Evolutionary conservation across 2,797 vertebrate species (phyloP), one percentile per base, ranked within the genome.

Genomic region (Cuculus canorus): DNA sequence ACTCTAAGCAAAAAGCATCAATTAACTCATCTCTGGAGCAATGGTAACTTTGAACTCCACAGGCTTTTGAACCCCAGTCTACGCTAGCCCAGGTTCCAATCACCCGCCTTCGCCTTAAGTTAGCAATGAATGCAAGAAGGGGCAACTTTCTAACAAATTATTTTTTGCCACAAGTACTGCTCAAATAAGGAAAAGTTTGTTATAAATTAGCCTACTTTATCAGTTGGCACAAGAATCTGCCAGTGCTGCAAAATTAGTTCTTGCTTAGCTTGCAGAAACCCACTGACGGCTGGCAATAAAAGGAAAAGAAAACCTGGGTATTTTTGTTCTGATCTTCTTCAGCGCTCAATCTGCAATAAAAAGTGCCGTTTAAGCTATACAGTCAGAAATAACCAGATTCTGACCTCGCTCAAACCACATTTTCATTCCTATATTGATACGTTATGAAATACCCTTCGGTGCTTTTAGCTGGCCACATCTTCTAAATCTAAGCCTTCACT

Each of bases 151-250:
- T 53, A 92, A 94, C 47, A 91, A 86, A 85, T 60, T 41, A n/a
- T 45, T 69, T 91, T 87, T 80, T 88, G 79, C 47, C 56, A 79
- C 48, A 87, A 92, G 30, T 63, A 17, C 13, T 84, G 1, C 1
- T 73, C 75, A 88, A 93, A 87, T 60, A 87, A 82, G 41, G 65
- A 64, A 69, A 80, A 77, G 48, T 83, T 82, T 60, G 23, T 50
- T 78, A 89, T 53, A 92, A 92, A 92, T 96, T 82, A 94, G 71
- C 37, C 87, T 59, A 43, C 57, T 95, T 87, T 94, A 96, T 92
- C 92, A 83, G 57, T 0, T 96, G 86, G 92, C 82, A 83, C 8
- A 90, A 85, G 50, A 94, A 93, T 68, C 63, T 77, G 88, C 57
- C 88, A 88, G 4, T 4, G 52, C 68, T 86, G 88, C 93, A 95